Percentiles rank a stretch among this genome's conserved stretches.
phyloP scores from a whole-genome alignment of 1,140 invertebrate species.

The Parasteatoda tepidariorum region DNA sequence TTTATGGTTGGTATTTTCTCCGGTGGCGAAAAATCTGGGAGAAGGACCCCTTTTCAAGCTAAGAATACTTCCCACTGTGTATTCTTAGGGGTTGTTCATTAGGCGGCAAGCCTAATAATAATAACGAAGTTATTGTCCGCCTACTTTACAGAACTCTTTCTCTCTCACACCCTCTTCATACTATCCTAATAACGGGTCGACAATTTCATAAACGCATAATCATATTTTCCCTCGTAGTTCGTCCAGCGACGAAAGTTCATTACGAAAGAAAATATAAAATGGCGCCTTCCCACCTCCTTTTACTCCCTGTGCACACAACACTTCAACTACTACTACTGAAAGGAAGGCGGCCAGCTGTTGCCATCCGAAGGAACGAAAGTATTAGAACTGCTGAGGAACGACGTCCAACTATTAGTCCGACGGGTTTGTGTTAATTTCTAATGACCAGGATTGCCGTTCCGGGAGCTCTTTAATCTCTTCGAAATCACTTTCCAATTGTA shows the following conservation, averaged over 20 bases:
- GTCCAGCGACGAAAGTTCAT: conserved; percentile 46
- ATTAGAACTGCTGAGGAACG: conserved; percentile 45
- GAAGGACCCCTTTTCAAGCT: conserved; percentile 12
- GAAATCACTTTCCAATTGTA: conserved; percentile 60
- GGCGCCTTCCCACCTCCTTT: conserved; percentile 8
- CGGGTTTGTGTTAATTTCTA: conserved; percentile 60
- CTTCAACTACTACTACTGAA: neutral
- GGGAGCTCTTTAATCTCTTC: conserved; percentile 49
- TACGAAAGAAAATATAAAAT: conserved; percentile 59
- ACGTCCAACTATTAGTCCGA: conserved; percentile 43
- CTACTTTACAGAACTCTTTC: conserved; percentile 33
- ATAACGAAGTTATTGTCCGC: conserved; percentile 59
- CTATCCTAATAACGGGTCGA: conserved; percentile 2
- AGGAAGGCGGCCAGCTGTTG: conserved; percentile 53
- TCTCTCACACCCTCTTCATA: neutral
- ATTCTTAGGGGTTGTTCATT: conserved; percentile 42
- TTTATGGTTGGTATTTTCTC: conserved; percentile 16
- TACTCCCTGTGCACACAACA: neutral
- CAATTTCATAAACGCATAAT: conserved; percentile 57
- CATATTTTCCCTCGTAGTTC: conserved; percentile 52
- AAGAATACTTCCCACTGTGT: neutral
- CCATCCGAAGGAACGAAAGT: conserved; percentile 54
- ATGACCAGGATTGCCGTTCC: conserved; percentile 49
- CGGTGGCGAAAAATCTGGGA: neutral
- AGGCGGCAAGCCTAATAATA: conserved; percentile 47